Percentiles rank a stretch among this genome's conserved stretches.
These are phyloP conservation scores for Amiota communis DNA, from an alignment of 2,888 invertebrate species.

Conservation along the genomic window DNA sequence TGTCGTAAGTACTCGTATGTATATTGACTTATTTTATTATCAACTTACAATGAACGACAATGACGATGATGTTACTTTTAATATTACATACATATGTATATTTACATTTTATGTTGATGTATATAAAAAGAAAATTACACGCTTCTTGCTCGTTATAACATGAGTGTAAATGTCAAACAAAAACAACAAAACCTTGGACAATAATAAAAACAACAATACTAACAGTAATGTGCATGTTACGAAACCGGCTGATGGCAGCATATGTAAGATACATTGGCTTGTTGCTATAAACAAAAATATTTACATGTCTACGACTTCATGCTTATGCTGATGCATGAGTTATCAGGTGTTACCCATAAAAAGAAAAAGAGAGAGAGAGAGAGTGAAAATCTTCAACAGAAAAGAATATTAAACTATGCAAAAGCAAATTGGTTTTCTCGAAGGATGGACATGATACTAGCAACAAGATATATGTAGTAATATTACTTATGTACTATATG, in stretches of 20 bases:
- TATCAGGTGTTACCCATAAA: neutral
- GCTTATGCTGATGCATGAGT: neutral
- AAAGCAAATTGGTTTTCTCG: neutral
- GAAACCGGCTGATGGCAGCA: no score
- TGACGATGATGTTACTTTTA: no score
- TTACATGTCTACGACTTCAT: neutral
- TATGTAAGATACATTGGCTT: neutral
- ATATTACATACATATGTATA: no score
- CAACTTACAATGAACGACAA: no score
- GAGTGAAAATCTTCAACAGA: neutral
- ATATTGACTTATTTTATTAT: no score
- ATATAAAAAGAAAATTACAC: neutral
- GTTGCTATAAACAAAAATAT: slow-evolving; percentile 1
- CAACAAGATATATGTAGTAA: no score
- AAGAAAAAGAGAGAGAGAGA: neutral
- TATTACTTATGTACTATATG: neutral
- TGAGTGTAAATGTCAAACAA: neutral
- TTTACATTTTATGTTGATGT: neutral
- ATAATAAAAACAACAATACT: neutral
- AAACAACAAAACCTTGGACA: neutral
- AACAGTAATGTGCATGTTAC: no score
- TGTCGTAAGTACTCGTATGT: no score
- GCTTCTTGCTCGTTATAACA: neutral
- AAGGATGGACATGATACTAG: no score
- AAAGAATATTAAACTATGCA: neutral